Evolutionary conservation across 2,113 vertebrate genomes (phyloP), one percentile per base, ranked within the genome.

Genomic region (Xenus cinereus): DNA sequence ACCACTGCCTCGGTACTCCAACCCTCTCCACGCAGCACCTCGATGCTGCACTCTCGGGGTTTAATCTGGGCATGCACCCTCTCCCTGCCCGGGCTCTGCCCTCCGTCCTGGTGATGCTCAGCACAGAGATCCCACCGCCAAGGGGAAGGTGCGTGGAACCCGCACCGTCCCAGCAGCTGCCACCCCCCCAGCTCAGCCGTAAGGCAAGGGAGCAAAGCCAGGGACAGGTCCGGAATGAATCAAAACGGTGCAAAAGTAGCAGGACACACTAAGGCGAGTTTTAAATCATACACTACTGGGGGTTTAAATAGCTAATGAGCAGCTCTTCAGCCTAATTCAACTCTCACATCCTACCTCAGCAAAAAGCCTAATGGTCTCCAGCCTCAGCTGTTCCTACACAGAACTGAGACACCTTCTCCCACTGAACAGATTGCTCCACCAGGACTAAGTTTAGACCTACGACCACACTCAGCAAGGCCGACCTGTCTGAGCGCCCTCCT

Each of bases 41-140:
- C 18, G 2, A 26, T 73, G 48, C 57, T 50, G 28, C n/a, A 21
- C 67, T 30, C 30, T 6, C 48, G 43, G 43, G 72, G 18, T 60
- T 66, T 73, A 16, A 50, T 16, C 16, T 54, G 39, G 41, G 30
- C 5, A 4, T 5, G 6, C 3, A 10, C 4, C 24, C 43, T 27
- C 54, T 59, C n/a, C 27, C 35, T 37, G 11, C 39, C 54, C n/a
- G 27, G 53, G 57, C 23, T 51, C 68, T 84, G 41, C 39, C 24
- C 7, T 27, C 41, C 41, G 6, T 23, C 14, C 19, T 21, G 6
- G 18, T 30, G 77, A 64, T n/a, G 45, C 57, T 46, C 20, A 26
- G 33, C 3, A 0, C 19, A 35, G 2, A 39, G 7, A 68, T 17
- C 41, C 33, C 0, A 0, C 22, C 9, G 54, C 28, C 7, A 1